Base-by-base conservation (phyloP, 2,888 invertebrate genomes). In the Oscheius sp. region DNA sequence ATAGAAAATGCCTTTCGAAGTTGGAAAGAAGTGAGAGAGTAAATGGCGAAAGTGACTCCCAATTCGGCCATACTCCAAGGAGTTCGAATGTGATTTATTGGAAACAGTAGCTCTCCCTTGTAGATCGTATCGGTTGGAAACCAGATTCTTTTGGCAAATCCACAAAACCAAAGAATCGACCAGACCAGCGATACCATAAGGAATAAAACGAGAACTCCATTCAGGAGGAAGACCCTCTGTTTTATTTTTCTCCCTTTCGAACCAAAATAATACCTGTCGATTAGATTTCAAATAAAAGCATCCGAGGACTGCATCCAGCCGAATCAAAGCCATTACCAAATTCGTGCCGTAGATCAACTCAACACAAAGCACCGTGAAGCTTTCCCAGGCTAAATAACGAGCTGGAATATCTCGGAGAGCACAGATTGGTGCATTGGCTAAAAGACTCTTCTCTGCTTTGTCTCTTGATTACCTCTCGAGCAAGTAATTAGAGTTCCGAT, bases 361-460 rank as follows among this genome's bases (percentile, higher is more conserved):
- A 15, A 61, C 61, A 45, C 25, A 29, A 31, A 61, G 45, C 8
- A n/a, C 42, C 5, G 42, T 42, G 1, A 61, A 25, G 27, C 45
- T 20, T 61, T 61, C 61, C 61, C 61, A 61, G 4, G 61, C 61
- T 3, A 61, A 0, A 15, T 45, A 45, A n/a, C 61, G 61, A 25
- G 42, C 42, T 27, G 61, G 31, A 27, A 15, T 42, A n/a, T n/a
- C n/a, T 25, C 25, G 27, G n/a, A 61, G 42, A 20, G 37, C 33
- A 34, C 55, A 55, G 33, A 29, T n/a, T 39, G 34, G 20, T 29
- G 55, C 20, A 20, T 34, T 5, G 34, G 33, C 17, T 15, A n/a
- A 33, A n/a, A 52, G 29, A 15, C 12, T 25, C n/a, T n/a, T n/a
- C n/a, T n/a, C 23, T 48, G 23, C 3, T n/a, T 12, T 29, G 31